Evolutionary conservation across 1,140 invertebrate species (phyloP).

Genomic region (Trichogramma pretiosum): DNA sequence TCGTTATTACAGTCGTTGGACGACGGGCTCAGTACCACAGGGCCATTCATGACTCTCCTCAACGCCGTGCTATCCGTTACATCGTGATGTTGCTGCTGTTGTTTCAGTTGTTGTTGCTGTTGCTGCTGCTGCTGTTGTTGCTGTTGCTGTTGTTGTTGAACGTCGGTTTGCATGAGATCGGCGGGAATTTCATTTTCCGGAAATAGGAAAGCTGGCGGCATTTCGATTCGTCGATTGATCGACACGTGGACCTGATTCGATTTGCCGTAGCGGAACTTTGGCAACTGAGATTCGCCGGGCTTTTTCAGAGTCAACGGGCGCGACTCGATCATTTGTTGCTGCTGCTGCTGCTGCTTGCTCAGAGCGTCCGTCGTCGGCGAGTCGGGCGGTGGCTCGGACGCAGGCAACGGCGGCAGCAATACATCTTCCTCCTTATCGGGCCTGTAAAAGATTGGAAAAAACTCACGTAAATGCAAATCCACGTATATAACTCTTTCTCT

Average conservation of each 20-base stretch:
- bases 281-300: conserved; percentile 63
- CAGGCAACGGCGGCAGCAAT: conserved; percentile 41
- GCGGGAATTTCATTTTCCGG: conserved; percentile 62
- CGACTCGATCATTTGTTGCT: conserved; percentile 63
- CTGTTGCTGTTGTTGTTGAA: conserved; percentile 30
- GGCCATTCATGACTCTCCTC: conserved; percentile 20
- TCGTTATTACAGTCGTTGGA: conserved; percentile 30
- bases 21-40: too few relatives aligned
- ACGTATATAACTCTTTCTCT: background rate
- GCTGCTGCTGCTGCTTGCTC: conserved; percentile 25
- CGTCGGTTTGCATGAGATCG: conserved; percentile 48
- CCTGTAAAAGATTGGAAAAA: conserved; percentile 27
- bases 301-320: conserved; percentile 72
- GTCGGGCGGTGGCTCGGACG: conserved; percentile 40
- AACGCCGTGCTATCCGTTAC: conserved; percentile 29
- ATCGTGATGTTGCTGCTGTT: conserved; percentile 24
- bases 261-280: conserved; percentile 56
- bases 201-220: conserved; percentile 72
- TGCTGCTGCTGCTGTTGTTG: conserved; percentile 21
- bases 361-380: conserved; percentile 35
- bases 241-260: conserved; percentile 55
- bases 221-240: conserved; percentile 67
- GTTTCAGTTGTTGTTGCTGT: conserved; percentile 21
- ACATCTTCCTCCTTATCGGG: conserved; percentile 40
- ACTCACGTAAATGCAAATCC: background rate